phyloP scores from a whole-genome alignment of 2,888 invertebrate genomes.

The Neoascia interrupta region DNA sequence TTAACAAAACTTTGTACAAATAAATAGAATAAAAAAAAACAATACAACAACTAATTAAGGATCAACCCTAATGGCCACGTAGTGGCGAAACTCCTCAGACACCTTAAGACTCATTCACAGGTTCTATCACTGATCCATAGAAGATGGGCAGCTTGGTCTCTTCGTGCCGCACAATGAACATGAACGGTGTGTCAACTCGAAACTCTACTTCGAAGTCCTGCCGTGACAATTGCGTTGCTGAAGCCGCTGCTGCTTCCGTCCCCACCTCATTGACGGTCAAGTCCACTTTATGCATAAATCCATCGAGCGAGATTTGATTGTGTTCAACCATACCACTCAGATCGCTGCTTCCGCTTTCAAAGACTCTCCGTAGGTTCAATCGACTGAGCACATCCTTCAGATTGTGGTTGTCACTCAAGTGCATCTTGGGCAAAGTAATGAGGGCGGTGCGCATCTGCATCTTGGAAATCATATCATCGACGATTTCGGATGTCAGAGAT shows the following conservation, averaged over 20 bases:
- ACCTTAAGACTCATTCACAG: slow-evolving; percentile 74
- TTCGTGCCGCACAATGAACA: slow-evolving; percentile 84
- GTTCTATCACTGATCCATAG: slow-evolving; percentile 83
- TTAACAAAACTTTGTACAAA: too few species aligned
- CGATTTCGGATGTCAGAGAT: slow-evolving; percentile 77
- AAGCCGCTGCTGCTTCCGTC: slow-evolving; percentile 83
- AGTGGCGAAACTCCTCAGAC: not conserved
- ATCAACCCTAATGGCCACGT: too few species aligned
- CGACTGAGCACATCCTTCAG: slow-evolving; percentile 81
- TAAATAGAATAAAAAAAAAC: too few species aligned
- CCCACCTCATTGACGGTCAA: slow-evolving; percentile 82
- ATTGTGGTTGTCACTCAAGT: slow-evolving; percentile 82
- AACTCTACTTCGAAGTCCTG: slow-evolving; percentile 78
- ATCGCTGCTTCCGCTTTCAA: slow-evolving; percentile 83
- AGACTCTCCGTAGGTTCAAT: slow-evolving; percentile 83
- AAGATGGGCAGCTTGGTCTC: slow-evolving; percentile 82
- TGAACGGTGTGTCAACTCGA: slow-evolving; percentile 83
- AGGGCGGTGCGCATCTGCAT: slow-evolving; percentile 77
- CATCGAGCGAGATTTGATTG: slow-evolving; percentile 79
- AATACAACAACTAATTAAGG: too few species aligned
- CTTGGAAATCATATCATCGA: slow-evolving; percentile 73
- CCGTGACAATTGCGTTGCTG: slow-evolving; percentile 80
- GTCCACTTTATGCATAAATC: slow-evolving; percentile 82
- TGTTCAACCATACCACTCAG: slow-evolving; percentile 75
- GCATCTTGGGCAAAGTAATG: slow-evolving; percentile 85